A percentile compares a stretch with the other conserved stretches of the same genome.
These are phyloP conservation scores for Onychomys arenicola DNA, from an alignment of 2,797 vertebrate species.

Conservation along the genomic window DNA sequence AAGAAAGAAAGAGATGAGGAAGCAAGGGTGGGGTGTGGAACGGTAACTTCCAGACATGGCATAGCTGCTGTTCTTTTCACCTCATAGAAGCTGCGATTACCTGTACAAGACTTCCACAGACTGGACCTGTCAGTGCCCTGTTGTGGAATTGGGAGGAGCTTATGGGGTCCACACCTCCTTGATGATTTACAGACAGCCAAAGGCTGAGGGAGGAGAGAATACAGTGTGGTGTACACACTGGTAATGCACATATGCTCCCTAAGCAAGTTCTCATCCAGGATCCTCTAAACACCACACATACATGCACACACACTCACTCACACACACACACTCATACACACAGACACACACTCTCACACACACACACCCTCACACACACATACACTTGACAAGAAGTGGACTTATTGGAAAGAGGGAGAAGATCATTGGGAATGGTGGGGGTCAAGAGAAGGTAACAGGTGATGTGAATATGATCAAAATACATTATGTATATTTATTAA, in stretches of 20 bases:
- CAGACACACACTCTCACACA: too few species aligned
- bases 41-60: not conserved
- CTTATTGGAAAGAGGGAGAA: not conserved
- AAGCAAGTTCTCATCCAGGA: not conserved
- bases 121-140: not conserved
- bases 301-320: not conserved
- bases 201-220: not conserved
- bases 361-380: too few species aligned
- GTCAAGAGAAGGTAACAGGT: not conserved
- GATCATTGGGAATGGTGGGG: not conserved
- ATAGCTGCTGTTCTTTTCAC: not conserved
- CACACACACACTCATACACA: not conserved
- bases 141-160: not conserved
- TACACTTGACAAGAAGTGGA: not conserved
- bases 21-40: not conserved
- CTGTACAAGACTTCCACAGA: not conserved
- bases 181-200: not conserved
- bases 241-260: not conserved
- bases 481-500: not conserved
- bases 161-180: not conserved
- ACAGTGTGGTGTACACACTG: not conserved
- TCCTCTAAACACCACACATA: not conserved
- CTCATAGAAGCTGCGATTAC: not conserved
- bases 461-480: not conserved
- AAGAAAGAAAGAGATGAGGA: not conserved